Base-by-base conservation (phyloP, 1,140 invertebrate genomes). In the Nixonia krombeini region DNA sequence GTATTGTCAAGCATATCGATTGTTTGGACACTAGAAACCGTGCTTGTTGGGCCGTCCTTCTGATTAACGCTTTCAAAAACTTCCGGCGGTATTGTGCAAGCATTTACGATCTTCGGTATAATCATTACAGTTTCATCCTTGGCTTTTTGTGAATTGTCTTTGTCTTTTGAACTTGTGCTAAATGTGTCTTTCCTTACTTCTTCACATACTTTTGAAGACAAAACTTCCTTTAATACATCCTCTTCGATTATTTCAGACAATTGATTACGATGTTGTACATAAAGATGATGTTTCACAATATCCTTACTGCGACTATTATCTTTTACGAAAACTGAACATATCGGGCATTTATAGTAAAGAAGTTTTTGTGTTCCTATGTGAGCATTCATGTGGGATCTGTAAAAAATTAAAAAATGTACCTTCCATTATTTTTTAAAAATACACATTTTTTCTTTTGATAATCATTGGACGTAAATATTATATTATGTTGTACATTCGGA, bases 281-380 rank as follows among this genome's bases (percentile, higher is more conserved):
- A 72, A 1, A 83, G 18, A 42, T 83, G 81, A 8, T 52, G 7
- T 29, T 72, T 72, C 9, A 81, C 65, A 5, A 64, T 2, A 0
- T 63, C 47, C 15, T 67, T 65, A 2, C 70, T 70, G 0, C 47
- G 33, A 0, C 41, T 46, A 0, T 53, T 55, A 10, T 72, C 66
- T 18, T 61, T 63, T 21, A 72, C 31, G 41, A 42, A 37, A 55
- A 57, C 4, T 1, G 38, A 41, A 23, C 82, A 84, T 12, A 82
- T 76, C 0, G 78, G 79, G 55, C 82, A 84, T 23, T 76, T 81
- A 26, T 75, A 75, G 56, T 76, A 82, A n/a, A 70, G 51, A 0
- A 73, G 9, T 25, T 51, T 71, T 4, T 59, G 55, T 5, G 78
- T 68, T n/a, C 71, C 80, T 5, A 61, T 12, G 29, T 79, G 77